phyloP scores from a whole-genome alignment of 2,797 vertebrate genomes.

The Alouatta caraya region DNA sequence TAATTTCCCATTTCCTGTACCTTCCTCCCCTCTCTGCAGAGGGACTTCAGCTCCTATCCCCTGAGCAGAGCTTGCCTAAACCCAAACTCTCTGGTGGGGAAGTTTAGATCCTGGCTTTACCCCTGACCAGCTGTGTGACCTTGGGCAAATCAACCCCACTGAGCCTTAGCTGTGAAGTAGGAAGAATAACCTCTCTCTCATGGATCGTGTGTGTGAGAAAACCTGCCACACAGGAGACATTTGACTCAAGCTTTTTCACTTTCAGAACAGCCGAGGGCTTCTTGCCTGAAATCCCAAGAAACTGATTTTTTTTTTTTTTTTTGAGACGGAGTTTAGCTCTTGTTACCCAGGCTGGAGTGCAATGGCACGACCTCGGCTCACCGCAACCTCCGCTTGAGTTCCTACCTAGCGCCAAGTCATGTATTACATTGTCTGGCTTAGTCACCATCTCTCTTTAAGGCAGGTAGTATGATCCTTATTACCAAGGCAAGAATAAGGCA shows the following conservation, averaged over 20 bases:
- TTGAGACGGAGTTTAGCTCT: too few species aligned
- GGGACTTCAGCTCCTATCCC: neutral
- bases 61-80: neutral
- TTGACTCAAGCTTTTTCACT: neutral
- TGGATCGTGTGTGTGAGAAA: neutral
- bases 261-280: neutral
- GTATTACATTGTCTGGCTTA: neutral
- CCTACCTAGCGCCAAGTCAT: neutral
- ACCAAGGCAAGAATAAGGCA: neutral
- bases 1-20: neutral
- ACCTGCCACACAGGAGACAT: neutral
- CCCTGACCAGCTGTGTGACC: neutral
- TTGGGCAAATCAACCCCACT: neutral
- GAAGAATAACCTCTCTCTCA: fast-evolving
- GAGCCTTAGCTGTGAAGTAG: neutral
- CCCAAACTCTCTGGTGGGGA: neutral
- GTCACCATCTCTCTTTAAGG: neutral
- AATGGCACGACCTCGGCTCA: too few species aligned
- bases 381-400: too few species aligned
- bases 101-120: neutral
- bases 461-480: neutral
- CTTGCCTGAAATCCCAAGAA: neutral
- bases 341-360: too few species aligned
- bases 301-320: neutral
- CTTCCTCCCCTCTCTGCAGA: fast-evolving